A percentile compares a stretch with the other conserved stretches of the same genome.
phyloP scores from a whole-genome alignment of 2,888 invertebrate genomes.

The Sialis lutaria region DNA sequence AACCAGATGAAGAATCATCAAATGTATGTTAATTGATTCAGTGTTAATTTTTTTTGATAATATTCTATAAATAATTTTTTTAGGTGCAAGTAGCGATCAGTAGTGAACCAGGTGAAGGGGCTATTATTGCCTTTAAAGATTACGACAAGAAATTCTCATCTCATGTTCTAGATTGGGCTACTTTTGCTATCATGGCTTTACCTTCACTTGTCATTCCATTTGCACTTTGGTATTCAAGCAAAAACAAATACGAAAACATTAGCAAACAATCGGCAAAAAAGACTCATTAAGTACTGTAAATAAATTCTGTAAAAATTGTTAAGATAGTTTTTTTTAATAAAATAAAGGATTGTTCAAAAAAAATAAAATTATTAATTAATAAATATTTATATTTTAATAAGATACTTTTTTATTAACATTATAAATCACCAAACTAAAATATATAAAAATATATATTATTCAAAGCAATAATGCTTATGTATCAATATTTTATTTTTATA shows the following conservation, averaged over 20 bases:
- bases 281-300: background rate
- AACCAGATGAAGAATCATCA: slow-evolving; percentile 63
- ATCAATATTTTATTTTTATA: too few species aligned
- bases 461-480: too few species aligned
- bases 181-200: slow-evolving; percentile 91
- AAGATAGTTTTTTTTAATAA: too few species aligned
- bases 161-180: slow-evolving; percentile 92
- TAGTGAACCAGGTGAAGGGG: slow-evolving; percentile 92
- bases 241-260: slow-evolving; percentile 80
- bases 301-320: too few species aligned
- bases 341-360: too few species aligned
- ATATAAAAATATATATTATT: too few species aligned
- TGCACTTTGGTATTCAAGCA: slow-evolving; percentile 86
- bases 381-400: too few species aligned
- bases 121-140: slow-evolving; percentile 80
- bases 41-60: background rate
- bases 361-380: too few species aligned
- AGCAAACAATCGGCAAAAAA: slow-evolving; percentile 39
- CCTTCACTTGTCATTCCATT: slow-evolving; percentile 91
- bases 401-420: too few species aligned
- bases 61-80: slow-evolving; percentile 13
- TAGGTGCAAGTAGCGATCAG: slow-evolving; percentile 53
- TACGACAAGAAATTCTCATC: slow-evolving; percentile 95
- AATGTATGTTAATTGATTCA: slow-evolving; percentile 30
- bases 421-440: too few species aligned